Evolutionary conservation across 1,140 invertebrate species (phyloP), one percentile per base, ranked within the genome.

Genomic region (Heliothis virescens): DNA sequence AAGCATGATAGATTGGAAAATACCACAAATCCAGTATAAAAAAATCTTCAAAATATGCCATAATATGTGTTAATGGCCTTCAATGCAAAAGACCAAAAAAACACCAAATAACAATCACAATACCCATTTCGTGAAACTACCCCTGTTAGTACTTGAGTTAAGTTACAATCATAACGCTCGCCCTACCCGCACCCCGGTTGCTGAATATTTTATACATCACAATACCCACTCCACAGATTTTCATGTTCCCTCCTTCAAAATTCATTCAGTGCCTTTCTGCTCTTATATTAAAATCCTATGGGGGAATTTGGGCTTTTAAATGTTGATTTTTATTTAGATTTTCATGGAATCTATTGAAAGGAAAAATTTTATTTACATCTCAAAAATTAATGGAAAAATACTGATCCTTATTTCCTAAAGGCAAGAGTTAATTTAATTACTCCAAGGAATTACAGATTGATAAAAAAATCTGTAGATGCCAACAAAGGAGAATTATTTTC

Each of bases 231-330:
- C 47, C 73, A 50, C 73, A 63, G 73, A 75, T 75, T 75, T 74
- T 50, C 73, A 62, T 75, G 73, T 59, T 62, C 18, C 21, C 59
- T 62, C 18, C 59, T 75, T 52, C 59, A 75, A 75, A 75, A 75
- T 75, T 75, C 73, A 75, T 75, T 50, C 73, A n/a, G 16, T 60
- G 73, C 73, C 59, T 75, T 75, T 75, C 41, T 41, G 47, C 73
- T 75, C 62, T 75, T 62, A 34, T 75, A 75, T 52, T 75, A 63
- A 75, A 75, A 63, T 50, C 73, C 55, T 59, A 16, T 29, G n/a
- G 72, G 59, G 67, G 50, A 71, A 48, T 71, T 71, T 73, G 12
- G 71, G 71, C 12, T 29, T 53, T 53, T 11, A 34, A 71, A 55
- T 71, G 67, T 53, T 52, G 16, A 53, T 53, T 71, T 53, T 53